Evolutionary conservation across 2,113 vertebrate species (phyloP), one percentile per base, ranked within the genome.

Genomic region (Otus sunia): DNA sequence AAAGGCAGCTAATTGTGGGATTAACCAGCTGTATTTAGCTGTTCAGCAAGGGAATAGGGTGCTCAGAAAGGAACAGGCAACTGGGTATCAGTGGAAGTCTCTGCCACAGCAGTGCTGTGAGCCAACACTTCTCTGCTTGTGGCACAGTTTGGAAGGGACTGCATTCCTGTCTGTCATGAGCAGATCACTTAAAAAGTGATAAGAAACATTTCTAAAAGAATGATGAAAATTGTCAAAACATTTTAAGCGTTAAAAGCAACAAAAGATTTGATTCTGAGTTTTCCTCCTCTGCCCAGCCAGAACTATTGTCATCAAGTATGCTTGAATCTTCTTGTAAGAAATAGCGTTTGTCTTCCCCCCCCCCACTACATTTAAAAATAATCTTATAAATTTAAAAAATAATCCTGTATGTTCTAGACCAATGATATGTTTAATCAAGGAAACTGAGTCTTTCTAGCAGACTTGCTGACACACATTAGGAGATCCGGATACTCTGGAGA

Each of bases 121-220:
- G 96, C 79, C 95, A 97, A 41, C 0, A 0, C 59, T 91, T 94
- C 89, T 92, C 86, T 2, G 0, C 68, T 95, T 67, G 90, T 84
- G 63, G 82, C 88, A 94, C 47, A 94, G 86, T 64, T 90, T 95
- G 89, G 83, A 95, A 96, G 25, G 89, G 91, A 79, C 89, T 90
- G 20, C 74, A 55, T 87, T 94, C 77, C 74, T 91, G 91, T 95
- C 95, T 92, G 74, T 97, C 97, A 95, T 18, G 23, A 91, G 53
- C 13, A 75, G 66, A 94, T 94, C 92, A 79, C 73, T 96, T 88
- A 72, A 89, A 86, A 93, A 96, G 83, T 82, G 90, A 75, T 95
- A 90, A 91, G 92, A 95, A 95, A 95, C 92, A 96, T 97, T 95
- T 96, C 91, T 92, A 86, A 95, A 89, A 66, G 68, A 97, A 69